Evolutionary conservation across 2,888 invertebrate genomes (phyloP), one percentile per base, ranked within the genome.

Genomic region (Agrypnus murinus): DNA sequence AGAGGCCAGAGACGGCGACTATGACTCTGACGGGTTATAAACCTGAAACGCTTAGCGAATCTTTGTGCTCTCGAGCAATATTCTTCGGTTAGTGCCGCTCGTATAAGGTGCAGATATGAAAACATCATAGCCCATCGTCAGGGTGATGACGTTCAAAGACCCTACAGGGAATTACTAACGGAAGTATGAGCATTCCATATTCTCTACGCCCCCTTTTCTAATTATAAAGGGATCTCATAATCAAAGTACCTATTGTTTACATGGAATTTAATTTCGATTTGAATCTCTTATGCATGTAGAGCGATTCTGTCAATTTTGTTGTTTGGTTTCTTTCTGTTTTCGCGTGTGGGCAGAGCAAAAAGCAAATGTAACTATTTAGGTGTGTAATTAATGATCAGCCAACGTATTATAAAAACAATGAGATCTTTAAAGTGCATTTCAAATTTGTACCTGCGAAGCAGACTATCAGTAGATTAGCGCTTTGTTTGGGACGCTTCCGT

Each of bases 241-340:
- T 71, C 71, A 71, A 71, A 71, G 67, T 71, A 71, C 60, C 59
- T 65, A 70, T 71, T 71, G 71, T 71, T 71, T 71, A 71, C 67
- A 66, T 50, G 67, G 71, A 71, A 71, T 71, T 71, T 67, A 67
- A 67, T 71, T 71, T 71, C 62, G 71, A 67, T 67, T 66, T 45
- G 38, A 58, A 48, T 69, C 55, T 70, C 60, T 48, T n/a, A 36
- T n/a, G n/a, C n/a, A 60, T 31, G 50, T 25, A 5, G 53, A 53
- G 34, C 50, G 55, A 6, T 17, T 38, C 32, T 40, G 19, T 25
- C 58, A 55, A 36, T 43, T 40, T 58, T 12, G 8, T 58, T 12
- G 8, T 38, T 10, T n/a, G 25, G 48, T 34, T 58, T 31, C 43
- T 34, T 38, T 36, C 36, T 1, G 10, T 17, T 36, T 25, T 25